Conservation (phyloP, 2,113 vertebrate genomes). For the Chionodraco myersi region DNA sequence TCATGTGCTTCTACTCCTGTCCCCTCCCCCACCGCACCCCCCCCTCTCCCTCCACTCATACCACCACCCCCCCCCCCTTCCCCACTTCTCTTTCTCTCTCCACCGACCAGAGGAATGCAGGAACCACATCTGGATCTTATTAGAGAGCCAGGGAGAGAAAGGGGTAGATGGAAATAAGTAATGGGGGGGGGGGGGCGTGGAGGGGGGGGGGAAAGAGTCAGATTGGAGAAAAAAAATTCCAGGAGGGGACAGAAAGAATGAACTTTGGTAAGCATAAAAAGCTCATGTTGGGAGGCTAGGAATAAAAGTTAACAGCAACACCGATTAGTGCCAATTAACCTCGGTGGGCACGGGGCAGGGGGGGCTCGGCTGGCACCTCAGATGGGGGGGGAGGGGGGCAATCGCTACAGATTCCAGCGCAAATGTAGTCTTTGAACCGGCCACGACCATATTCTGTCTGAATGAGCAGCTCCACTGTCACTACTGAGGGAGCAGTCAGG, state of each 20-base stretch:
- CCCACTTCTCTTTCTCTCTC: conserved; percentile 69
- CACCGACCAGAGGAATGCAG: conserved; percentile 85
- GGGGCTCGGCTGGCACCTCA: conserved; percentile 22
- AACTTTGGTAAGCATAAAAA: conserved; percentile 54
- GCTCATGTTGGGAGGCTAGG: conserved; percentile 4
- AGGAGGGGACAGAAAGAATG: conserved; percentile 69
- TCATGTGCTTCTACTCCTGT: conserved; percentile 75
- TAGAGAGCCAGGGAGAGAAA: conserved; percentile 75
- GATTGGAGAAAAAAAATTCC: conserved; percentile 36
- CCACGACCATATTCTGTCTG: conserved; percentile 66
- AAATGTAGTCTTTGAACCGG: conserved; percentile 64
- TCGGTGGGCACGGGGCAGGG: neutral
- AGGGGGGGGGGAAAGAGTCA: neutral
- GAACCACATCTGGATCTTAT: conserved; percentile 87
- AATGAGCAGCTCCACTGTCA: conserved; percentile 70
- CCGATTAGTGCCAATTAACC: conserved; percentile 64
- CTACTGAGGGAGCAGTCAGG: conserved; percentile 65
- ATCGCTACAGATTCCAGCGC: conserved; percentile 34
- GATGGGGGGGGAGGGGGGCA: conserved; percentile 37
- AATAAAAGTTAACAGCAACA: conserved; percentile 31
- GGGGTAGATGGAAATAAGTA: conserved; percentile 69
- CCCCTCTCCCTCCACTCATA: conserved; percentile 7
- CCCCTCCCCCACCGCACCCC: conserved; percentile 44
- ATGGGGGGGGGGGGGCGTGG: conserved; percentile 14
- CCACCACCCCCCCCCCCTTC: conserved; percentile 1